phyloP scores from a whole-genome alignment of 2,113 vertebrate genomes.

The Mastomys coucha region DNA sequence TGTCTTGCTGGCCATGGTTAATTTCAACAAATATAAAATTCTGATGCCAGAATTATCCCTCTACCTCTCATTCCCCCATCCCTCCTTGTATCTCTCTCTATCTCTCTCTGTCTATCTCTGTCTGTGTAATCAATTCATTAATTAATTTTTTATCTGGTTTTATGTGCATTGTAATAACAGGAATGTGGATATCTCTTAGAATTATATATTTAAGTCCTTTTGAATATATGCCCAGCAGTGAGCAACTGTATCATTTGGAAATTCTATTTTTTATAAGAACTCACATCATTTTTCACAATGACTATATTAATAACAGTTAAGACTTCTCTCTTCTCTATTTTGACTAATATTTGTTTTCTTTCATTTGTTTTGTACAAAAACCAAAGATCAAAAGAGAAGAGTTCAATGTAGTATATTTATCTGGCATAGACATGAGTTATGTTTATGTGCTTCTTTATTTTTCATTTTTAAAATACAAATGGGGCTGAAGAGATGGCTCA shows the following conservation, averaged over 20 bases:
- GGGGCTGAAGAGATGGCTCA: too few relatives aligned
- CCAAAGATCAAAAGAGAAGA: neutral
- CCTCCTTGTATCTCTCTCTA: neutral
- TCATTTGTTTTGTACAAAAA: neutral
- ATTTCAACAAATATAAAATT: neutral
- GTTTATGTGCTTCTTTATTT: neutral
- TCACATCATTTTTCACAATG: neutral
- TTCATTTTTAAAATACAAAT: neutral
- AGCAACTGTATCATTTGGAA: neutral
- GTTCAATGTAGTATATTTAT: neutral
- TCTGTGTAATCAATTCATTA: neutral
- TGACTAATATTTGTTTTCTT: neutral
- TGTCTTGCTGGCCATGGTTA: neutral
- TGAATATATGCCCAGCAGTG: neutral
- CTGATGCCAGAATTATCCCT: neutral
- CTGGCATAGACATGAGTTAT: neutral
- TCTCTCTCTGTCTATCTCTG: neutral
- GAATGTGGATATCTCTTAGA: neutral
- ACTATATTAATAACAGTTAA: neutral
- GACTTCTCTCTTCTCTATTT: neutral
- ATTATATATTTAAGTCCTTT: neutral
- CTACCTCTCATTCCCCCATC: rapidly evolving
- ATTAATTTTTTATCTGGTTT: neutral
- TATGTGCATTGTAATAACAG: neutral
- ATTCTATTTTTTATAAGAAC: neutral